phyloP scores from a whole-genome alignment of 2,113 vertebrate genomes.

The Lathamus discolor region DNA sequence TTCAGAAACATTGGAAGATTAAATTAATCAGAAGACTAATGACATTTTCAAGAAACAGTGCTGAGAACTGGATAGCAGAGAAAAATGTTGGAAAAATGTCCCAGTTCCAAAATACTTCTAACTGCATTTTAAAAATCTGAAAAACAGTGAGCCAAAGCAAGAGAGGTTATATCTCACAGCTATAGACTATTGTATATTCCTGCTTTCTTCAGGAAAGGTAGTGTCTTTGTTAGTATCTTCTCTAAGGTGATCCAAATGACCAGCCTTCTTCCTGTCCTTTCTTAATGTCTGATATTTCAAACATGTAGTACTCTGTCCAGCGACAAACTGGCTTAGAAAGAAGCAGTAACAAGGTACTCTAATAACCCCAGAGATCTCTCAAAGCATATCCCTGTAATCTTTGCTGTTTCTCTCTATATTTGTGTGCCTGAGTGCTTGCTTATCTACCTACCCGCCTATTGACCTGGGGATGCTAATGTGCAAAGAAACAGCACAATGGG shows the following conservation, averaged over 20 bases:
- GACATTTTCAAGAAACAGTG: slow-evolving; percentile 10
- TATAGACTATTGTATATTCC: background rate
- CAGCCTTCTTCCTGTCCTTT: accelerated
- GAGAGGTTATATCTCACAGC: background rate
- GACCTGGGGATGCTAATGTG: background rate
- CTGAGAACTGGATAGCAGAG: background rate
- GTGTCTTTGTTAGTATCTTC: background rate
- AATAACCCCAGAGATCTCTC: background rate
- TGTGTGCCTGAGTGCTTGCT: background rate
- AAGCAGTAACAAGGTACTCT: background rate
- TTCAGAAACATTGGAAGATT: slow-evolving; percentile 58
- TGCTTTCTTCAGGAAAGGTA: background rate
- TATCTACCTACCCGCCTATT: background rate
- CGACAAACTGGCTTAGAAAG: background rate
- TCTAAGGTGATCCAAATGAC: background rate
- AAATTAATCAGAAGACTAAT: slow-evolving; percentile 37
- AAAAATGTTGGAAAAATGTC: background rate
- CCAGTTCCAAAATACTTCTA: background rate
- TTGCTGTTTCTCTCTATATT: background rate
- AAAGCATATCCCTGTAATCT: background rate
- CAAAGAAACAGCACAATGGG: background rate
- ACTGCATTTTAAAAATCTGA: background rate
- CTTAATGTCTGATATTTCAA: background rate
- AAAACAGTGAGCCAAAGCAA: background rate
- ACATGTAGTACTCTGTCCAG: background rate